These are phyloP conservation scores for Trididemnum miniatum DNA, from an alignment of 23 tunicate species.

Conservation along the genomic window DNA sequence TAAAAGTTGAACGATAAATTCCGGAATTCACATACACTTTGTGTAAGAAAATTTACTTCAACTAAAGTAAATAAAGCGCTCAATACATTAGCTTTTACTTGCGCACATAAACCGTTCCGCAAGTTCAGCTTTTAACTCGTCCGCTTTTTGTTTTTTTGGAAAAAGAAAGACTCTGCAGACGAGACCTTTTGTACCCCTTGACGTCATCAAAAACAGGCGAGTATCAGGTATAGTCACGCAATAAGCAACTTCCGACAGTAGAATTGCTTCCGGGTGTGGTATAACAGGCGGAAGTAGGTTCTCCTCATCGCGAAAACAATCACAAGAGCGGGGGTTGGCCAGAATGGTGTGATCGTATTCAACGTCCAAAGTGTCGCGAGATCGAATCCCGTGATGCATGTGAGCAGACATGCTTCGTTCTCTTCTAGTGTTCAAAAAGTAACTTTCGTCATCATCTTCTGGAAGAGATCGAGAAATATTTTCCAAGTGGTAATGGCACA, in stretches of 20 bases:
- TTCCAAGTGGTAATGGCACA: not conserved
- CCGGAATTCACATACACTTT: no score
- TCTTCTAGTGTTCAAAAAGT: no score
- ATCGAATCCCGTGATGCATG: not conserved
- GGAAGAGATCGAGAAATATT: no score
- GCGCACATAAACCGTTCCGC: conserved; percentile 62
- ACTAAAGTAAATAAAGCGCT: no score
- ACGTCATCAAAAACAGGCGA: conserved; percentile 50
- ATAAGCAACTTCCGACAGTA: conserved; percentile 62
- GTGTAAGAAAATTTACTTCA: no score
- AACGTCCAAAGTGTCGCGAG: not conserved
- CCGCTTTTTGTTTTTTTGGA: conserved; percentile 36
- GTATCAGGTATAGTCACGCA: conserved; percentile 60
- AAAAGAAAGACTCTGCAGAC: conserved; percentile 47
- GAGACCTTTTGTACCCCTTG: conserved; percentile 42
- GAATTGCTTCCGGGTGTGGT: not conserved
- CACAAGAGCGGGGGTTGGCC: not conserved
- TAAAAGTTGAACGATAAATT: no score
- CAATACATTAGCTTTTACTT: no score
- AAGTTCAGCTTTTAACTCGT: conserved; percentile 36
- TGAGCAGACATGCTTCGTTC: not conserved
- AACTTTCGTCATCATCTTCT: no score
- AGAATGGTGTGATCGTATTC: not conserved
- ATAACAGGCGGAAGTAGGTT: not conserved
- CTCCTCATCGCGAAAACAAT: not conserved